Conservation (phyloP, 2,888 invertebrate genomes). For the Xestia sexstrigata region DNA sequence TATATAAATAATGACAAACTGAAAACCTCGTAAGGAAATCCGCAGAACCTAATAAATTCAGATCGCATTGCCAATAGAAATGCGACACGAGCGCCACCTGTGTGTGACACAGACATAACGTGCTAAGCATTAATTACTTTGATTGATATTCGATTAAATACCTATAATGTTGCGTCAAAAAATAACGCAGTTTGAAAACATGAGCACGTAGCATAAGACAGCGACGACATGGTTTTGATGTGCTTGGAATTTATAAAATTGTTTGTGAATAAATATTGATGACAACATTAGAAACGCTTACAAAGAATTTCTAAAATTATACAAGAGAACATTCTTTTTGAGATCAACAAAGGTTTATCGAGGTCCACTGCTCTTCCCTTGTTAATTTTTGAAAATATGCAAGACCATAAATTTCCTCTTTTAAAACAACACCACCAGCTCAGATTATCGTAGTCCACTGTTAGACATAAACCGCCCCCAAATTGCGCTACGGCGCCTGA, state of each 20-base stretch:
- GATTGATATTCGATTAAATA: conserved; percentile 62
- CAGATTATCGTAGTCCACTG: neutral
- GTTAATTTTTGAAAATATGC: neutral
- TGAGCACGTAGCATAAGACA: conserved; percentile 42
- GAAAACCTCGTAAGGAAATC: conserved; percentile 60
- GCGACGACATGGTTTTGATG: conserved; percentile 20
- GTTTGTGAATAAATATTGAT: neutral
- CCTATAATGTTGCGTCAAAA: conserved; percentile 39
- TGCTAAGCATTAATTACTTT: conserved; percentile 54
- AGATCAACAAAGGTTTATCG: neutral
- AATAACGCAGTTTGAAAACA: conserved; percentile 31
- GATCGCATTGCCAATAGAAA: conserved; percentile 39
- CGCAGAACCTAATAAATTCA: conserved; percentile 52
- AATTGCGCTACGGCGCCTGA: neutral
- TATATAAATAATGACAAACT: conserved; percentile 12
- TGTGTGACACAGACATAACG: conserved; percentile 46
- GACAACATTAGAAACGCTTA: neutral
- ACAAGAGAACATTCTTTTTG: neutral
- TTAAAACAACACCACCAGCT: neutral
- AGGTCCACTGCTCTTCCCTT: neutral
- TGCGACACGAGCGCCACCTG: conserved; percentile 60
- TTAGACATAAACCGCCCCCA: neutral
- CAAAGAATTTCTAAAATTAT: neutral
- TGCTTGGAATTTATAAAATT: conserved; percentile 15
- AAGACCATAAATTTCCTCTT: neutral